Evolutionary conservation across 2,888 invertebrate genomes (phyloP).

Genomic region (Bimastos eiseni): DNA sequence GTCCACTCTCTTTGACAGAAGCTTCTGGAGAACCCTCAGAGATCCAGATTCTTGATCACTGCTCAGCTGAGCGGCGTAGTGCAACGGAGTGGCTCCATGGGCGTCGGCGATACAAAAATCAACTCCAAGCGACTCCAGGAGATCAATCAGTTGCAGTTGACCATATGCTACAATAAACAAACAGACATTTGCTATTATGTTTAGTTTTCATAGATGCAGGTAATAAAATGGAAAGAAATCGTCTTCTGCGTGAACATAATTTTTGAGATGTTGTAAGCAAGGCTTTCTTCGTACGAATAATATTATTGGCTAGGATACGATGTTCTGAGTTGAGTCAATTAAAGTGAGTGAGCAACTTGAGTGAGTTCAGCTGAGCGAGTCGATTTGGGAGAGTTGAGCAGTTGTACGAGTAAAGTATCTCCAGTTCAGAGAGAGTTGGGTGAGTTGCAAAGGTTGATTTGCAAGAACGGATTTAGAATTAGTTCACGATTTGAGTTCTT

Average conservation of each 20-base stretch:
- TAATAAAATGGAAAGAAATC: too few species aligned
- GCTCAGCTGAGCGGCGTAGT: conserved; percentile 97
- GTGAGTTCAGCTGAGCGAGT: too few species aligned
- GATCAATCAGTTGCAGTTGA: conserved; percentile 70
- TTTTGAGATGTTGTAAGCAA: background rate
- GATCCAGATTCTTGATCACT: conserved; percentile 67
- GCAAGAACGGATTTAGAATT: background rate
- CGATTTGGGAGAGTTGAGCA: too few species aligned
- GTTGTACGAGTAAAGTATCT: background rate
- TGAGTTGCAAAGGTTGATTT: background rate
- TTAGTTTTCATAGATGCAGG: too few species aligned
- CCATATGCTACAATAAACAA: conserved; percentile 23
- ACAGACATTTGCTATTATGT: background rate
- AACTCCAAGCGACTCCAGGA: conserved; percentile 81
- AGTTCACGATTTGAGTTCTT: background rate
- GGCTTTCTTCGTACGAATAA: background rate
- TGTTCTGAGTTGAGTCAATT: background rate
- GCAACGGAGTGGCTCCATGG: conserved; percentile 91
- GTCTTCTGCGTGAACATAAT: background rate
- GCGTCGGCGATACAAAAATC: conserved; percentile 86
- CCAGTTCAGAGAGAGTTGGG: background rate
- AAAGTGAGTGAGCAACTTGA: background rate
- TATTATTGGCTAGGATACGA: background rate
- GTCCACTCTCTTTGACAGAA: conserved; percentile 74
- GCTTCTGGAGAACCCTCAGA: conserved; percentile 68